Percentiles rank a stretch among this genome's conserved stretches.
Evolutionary conservation across 2,113 vertebrate genomes (phyloP).

Genomic region (Ploceus nigricollis): DNA sequence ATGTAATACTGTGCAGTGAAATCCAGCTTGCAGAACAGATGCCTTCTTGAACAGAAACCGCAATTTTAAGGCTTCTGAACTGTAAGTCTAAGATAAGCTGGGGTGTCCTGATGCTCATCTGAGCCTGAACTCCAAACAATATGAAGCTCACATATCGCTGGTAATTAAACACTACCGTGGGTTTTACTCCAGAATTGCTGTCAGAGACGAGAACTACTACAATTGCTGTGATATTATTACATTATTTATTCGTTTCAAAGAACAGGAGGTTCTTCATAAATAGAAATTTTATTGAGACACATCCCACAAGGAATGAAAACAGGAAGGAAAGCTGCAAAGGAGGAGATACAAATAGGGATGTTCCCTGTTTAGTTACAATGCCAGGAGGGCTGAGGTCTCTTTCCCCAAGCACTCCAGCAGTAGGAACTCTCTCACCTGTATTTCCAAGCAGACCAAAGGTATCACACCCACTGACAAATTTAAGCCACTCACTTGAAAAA

Average conservation of each 20-base stretch:
- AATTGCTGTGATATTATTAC: background rate
- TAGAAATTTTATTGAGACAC: background rate
- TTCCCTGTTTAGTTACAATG: background rate
- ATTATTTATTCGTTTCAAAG: background rate
- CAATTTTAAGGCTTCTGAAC: background rate
- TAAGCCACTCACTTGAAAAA: background rate
- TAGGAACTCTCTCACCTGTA: background rate
- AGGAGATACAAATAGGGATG: background rate
- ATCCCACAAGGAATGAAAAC: background rate
- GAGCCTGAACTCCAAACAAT: background rate
- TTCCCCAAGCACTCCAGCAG: background rate
- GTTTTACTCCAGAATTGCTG: background rate
- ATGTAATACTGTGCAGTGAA: background rate
- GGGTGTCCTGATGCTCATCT: background rate
- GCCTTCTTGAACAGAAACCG: background rate
- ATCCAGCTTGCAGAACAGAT: background rate
- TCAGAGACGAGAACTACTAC: background rate
- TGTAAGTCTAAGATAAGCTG: background rate
- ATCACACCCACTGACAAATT: background rate
- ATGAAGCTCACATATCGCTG: background rate
- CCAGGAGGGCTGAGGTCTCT: background rate
- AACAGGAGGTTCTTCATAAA: background rate
- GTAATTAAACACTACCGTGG: background rate
- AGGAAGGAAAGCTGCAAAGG: background rate
- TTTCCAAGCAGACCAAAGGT: background rate